Conservation (phyloP, 1,140 invertebrate genomes). For the Ceratitis capitata region DNA sequence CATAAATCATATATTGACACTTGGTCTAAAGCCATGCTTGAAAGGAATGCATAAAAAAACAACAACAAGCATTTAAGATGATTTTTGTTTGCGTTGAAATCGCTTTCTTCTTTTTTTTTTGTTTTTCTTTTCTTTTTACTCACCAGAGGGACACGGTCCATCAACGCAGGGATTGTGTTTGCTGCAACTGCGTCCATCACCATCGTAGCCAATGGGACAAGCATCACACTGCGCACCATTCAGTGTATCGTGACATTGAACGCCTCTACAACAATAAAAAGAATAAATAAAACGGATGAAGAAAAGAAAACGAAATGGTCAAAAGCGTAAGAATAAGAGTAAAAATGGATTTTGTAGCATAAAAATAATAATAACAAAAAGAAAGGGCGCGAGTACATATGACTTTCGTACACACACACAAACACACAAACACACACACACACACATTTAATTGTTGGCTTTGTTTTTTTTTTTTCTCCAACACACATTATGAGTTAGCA, state of each 20-base stretch:
- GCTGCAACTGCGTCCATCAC: conserved; percentile 82
- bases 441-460: neutral
- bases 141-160: conserved; percentile 77
- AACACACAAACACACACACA: neutral
- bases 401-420: neutral
- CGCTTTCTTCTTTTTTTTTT: too few relatives aligned
- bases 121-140: conserved; percentile 50
- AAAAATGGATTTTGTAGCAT: neutral
- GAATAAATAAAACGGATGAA: neutral
- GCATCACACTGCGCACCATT: conserved; percentile 82
- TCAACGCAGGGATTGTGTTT: conserved; percentile 74
- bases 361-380: neutral
- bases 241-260: conserved; percentile 78
- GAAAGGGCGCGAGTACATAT: neutral
- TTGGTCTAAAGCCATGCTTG: neutral
- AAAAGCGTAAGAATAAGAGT: neutral
- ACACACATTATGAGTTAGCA: neutral
- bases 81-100: too few relatives aligned
- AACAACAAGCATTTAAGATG: neutral
- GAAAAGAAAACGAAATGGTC: too few relatives aligned
- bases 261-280: conserved; percentile 68
- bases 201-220: conserved; percentile 84
- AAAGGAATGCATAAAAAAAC: neutral
- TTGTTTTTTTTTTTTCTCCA: too few relatives aligned
- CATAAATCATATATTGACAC: conserved; percentile 28